Evolutionary conservation across 2,888 invertebrate genomes (phyloP), one percentile per base, ranked within the genome.

Genomic region (Podabrus alpinus): DNA sequence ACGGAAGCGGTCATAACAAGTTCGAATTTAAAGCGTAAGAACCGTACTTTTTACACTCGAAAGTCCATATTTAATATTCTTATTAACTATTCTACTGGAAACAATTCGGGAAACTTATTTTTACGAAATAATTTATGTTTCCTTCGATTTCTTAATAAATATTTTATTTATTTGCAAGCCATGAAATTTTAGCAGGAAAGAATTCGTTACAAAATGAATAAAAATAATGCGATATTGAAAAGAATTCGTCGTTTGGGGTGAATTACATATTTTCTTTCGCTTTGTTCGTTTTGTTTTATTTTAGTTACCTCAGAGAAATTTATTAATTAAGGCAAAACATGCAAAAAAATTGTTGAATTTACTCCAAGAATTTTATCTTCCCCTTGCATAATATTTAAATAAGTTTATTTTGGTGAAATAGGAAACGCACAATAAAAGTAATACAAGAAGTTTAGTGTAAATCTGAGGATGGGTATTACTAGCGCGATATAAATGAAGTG

Each of bases 391-490:
- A 21, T 21, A 29, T 29, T 29, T 29, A 29, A 0, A 29, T n/a
- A 45, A 45, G 45, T 45, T 45, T 45, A 2, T 45, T 13, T 45
- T n/a, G 45, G 2, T 7, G 45, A 45, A 45, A 64, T 67, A 59
- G 66, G 15, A 15, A 66, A 66, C 62, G 45, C 68, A 74, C 62
- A 66, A 77, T 72, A 74, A 77, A 79, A 79, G 74, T 77, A 74
- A 76, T 74, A 78, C 74, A 61, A 64, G 59, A 68, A 71, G 73
- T 75, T 72, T 78, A 77, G 78, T 78, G 72, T 74, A 77, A 80
- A 80, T 80, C 77, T 79, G 75, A 74, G 71, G 75, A 77, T 75
- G 75, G 74, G 78, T 75, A 73, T 76, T 67, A 79, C 70, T 71
- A 70, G 61, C 45, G 15, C 69, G 78, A 76, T 76, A 76, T 75